phyloP scores from a whole-genome alignment of 2,797 vertebrate species.

The Yasuhikotakia modesta region DNA sequence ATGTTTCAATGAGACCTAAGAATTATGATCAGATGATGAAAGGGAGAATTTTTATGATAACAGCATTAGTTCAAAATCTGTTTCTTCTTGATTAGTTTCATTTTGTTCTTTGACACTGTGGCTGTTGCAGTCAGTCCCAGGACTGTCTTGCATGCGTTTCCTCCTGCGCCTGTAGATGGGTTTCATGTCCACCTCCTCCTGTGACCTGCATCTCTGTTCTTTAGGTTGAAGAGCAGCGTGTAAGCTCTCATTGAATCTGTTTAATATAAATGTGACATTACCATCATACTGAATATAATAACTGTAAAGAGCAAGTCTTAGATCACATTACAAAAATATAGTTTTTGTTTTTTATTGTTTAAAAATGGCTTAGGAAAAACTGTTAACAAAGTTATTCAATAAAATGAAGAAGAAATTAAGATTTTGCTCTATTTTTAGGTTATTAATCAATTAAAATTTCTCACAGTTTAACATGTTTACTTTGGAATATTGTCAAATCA shows the following conservation, averaged over 20 bases:
- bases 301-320: neutral
- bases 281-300: conserved; percentile 9
- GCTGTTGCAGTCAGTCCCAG: conserved; percentile 1
- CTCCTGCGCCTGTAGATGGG: conserved; percentile 63
- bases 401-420: no score
- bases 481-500: no score
- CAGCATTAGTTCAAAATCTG: conserved; percentile 31
- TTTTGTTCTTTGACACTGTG: neutral
- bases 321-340: neutral
- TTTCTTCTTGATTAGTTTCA: conserved; percentile 37
- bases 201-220: neutral
- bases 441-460: no score
- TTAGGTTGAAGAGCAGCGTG: conserved; percentile 67
- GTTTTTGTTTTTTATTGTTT: no score
- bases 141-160: conserved; percentile 53
- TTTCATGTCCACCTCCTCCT: conserved; percentile 35
- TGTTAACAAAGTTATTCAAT: no score
- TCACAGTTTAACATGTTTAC: no score
- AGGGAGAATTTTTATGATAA: conserved; percentile 30
- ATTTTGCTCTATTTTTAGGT: no score
- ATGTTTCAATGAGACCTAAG: no score
- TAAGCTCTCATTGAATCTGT: conserved; percentile 75
- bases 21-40: conserved; percentile 5
- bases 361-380: no score
- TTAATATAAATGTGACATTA: conserved; percentile 41